phyloP scores from a whole-genome alignment of 2,797 vertebrate species.

The Lepilemur ruficaudatus region DNA sequence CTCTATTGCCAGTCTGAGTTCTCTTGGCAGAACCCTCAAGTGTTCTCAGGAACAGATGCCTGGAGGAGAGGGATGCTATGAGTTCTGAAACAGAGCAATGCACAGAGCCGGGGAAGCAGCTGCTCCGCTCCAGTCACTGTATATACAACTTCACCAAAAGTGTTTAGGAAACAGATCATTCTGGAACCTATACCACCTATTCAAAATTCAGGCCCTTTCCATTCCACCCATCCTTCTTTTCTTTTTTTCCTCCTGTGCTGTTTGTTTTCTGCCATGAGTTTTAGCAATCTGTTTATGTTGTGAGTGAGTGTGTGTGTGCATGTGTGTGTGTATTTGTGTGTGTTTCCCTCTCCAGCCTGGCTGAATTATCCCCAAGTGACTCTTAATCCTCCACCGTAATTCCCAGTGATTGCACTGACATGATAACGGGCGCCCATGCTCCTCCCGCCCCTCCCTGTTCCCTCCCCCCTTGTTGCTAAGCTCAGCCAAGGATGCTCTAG shows the following conservation, averaged over 20 bases:
- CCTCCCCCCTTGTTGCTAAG: slow-evolving; percentile 48
- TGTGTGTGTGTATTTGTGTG: neutral
- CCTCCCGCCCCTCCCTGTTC: neutral
- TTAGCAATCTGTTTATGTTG: slow-evolving; percentile 69
- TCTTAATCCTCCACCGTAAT: slow-evolving; percentile 70
- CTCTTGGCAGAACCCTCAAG: slow-evolving; percentile 61
- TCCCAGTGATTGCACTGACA: slow-evolving; percentile 72
- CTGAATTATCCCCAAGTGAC: slow-evolving; percentile 71
- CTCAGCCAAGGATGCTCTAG: slow-evolving; percentile 66
- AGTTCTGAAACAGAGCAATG: slow-evolving; percentile 73
- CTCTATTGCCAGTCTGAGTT: slow-evolving; percentile 74
- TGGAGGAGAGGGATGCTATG: slow-evolving; percentile 60
- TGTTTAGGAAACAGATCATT: slow-evolving; percentile 65
- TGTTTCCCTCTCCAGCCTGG: slow-evolving; percentile 45
- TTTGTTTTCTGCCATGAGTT: slow-evolving; percentile 69
- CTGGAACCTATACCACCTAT: slow-evolving; percentile 33
- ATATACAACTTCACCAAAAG: slow-evolving; percentile 67
- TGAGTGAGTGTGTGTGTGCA: neutral
- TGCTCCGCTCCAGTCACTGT: slow-evolving; percentile 65
- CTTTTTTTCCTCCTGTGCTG: neutral
- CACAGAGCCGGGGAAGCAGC: slow-evolving; percentile 72
- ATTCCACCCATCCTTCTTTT: neutral
- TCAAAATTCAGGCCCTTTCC: slow-evolving; percentile 62
- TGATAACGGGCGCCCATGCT: slow-evolving; percentile 28
- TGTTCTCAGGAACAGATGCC: slow-evolving; percentile 61